Conservation (phyloP, 2,797 vertebrate genomes). For the Tokudaia tokunoshimensis region DNA sequence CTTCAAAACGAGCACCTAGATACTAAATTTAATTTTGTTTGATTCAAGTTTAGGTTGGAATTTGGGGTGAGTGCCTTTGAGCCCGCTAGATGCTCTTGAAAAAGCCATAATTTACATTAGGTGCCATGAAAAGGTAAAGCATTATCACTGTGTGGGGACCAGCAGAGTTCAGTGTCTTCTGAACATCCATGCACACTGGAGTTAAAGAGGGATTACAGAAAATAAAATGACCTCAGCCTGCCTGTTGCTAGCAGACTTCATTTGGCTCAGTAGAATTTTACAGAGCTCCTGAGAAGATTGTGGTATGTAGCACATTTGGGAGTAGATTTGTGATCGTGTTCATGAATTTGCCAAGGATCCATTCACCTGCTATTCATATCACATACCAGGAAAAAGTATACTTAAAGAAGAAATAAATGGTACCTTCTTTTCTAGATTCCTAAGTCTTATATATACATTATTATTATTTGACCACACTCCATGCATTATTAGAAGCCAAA, state of each 20-base stretch:
- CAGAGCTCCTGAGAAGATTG: not conserved
- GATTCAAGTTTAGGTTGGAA: constrained; percentile 28
- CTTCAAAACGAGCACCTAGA: not conserved
- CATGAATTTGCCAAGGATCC: not conserved
- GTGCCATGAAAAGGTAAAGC: not conserved
- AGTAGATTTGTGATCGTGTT: not conserved
- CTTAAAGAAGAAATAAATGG: constrained; percentile 28
- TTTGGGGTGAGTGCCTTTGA: not conserved
- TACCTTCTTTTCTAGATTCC: constrained; percentile 41
- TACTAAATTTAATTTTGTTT: constrained; percentile 39
- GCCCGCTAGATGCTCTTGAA: not conserved
- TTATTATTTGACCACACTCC: not conserved
- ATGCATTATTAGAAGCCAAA: not conserved
- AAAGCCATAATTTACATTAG: not conserved
- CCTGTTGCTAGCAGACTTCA: not conserved
- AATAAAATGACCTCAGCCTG: not conserved
- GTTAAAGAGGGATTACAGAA: not conserved
- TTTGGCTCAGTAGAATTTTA: constrained; percentile 12
- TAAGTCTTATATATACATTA: not conserved
- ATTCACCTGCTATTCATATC: not conserved
- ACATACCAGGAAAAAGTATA: not conserved
- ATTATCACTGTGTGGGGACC: not conserved
- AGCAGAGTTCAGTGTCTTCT: not conserved
- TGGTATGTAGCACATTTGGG: constrained; percentile 12
- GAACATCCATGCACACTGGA: not conserved